Conservation (phyloP, 2,888 invertebrate genomes). For the Tenodera sinensis region DNA sequence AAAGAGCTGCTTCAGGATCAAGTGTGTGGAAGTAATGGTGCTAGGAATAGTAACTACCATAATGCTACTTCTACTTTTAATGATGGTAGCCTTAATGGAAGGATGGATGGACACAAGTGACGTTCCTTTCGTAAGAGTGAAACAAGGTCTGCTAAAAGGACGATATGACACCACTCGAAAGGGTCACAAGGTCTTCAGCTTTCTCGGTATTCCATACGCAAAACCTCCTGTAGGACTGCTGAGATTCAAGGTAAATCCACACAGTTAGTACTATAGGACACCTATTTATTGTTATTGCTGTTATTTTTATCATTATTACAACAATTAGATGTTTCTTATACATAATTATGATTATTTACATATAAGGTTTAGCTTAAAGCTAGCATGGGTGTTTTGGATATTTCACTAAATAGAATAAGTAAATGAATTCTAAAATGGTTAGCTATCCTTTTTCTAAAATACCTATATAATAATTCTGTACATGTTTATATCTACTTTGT, state of each 20-base stretch:
- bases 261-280: too few relatives aligned
- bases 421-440: too few relatives aligned
- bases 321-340: too few relatives aligned
- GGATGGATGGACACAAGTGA: background rate
- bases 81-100: background rate
- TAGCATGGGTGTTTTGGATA: too few relatives aligned
- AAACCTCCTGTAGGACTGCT: background rate
- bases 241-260: background rate
- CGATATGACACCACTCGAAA: background rate
- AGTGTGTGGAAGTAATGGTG: background rate
- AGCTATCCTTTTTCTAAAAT: too few relatives aligned
- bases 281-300: too few relatives aligned
- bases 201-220: background rate
- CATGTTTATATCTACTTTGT: too few relatives aligned
- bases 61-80: background rate
- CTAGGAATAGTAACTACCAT: background rate
- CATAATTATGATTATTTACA: background rate
- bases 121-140: background rate
- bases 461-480: too few relatives aligned
- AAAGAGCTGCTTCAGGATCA: background rate
- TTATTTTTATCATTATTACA: too few relatives aligned
- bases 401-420: too few relatives aligned
- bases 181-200: background rate
- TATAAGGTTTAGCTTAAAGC: too few relatives aligned
- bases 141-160: background rate